Base-by-base conservation (phyloP, 53 echinoderm and acorn worm genomes). In the Stichopus horrens region DNA sequence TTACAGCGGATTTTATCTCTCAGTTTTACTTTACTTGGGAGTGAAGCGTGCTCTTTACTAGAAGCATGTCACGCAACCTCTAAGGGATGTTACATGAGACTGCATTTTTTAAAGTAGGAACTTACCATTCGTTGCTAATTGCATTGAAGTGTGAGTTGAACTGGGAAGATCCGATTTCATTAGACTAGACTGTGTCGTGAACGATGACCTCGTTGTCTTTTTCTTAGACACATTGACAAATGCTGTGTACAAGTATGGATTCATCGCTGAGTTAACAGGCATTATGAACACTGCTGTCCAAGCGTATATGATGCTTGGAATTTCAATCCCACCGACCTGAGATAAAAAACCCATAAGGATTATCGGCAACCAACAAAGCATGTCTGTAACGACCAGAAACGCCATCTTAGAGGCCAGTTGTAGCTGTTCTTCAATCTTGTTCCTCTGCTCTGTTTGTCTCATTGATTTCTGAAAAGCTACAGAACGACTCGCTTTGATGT, bases 291-390 rank as follows among this genome's bases (percentile, higher is more conserved):
- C 89, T 5, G 92, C 92, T 5, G 92, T 90, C 92, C 90, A 90
- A 20, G 92, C 92, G 56, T 92, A 92, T 1, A 90, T 85, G 57
- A 54, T 88, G 11, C 86, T 88, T 11, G 92, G 90, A 23, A 92
- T 87, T 7, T 92, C 76, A 4, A 87, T 75, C 57, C 60, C 83
- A 37, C 90, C 87, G n/a, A 21, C 73, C 14, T 59, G 9, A 4
- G 92, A 73, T 9, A 90, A 65, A 20, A 90, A 22, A 4, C 85
- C 90, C 93, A 93, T 93, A 22, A 93, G 66, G 56, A 93, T 90
- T 0, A 93, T 88, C 0, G 93, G 93, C 87, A 93, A 76, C 93
- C 93, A 93, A 23, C 93, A 93, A 1, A 83, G 21, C 74, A 93
- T 91, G 82, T 93, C 93, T 52, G 93, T 93, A 7, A 88, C 71